phyloP scores from a whole-genome alignment of 1,140 invertebrate species.

The Drosophila bocqueti region DNA sequence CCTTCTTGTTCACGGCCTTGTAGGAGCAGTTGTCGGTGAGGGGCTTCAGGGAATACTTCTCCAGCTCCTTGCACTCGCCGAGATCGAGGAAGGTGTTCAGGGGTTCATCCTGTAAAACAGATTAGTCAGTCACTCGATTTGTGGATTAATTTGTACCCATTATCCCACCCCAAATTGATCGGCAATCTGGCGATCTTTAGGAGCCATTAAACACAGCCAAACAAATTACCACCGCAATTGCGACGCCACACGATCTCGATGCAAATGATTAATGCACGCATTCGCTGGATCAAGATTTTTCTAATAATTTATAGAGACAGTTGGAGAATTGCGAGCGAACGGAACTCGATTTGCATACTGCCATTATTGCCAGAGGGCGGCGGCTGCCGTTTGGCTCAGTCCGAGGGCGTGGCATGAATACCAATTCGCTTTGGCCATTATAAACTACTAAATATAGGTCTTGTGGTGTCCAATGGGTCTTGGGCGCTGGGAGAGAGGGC shows the following conservation, averaged over 20 bases:
- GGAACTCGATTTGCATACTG: constrained; percentile 56
- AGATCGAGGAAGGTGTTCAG: constrained; percentile 87
- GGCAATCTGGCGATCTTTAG: constrained; percentile 19
- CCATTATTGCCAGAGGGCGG: constrained; percentile 13
- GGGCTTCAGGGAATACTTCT: constrained; percentile 87
- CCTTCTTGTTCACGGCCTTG: constrained; percentile 87
- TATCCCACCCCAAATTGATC: constrained; percentile 4
- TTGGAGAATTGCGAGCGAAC: constrained; percentile 43
- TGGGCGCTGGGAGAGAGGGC: constrained; percentile 2
- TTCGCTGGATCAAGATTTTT: constrained; percentile 24
- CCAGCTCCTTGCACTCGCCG: constrained; percentile 87
- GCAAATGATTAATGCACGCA: constrained; percentile 66
- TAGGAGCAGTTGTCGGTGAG: constrained; percentile 87
- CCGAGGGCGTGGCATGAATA: constrained; percentile 45
- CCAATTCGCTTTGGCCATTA: constrained; percentile 22
- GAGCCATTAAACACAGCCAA: constrained; percentile 7
- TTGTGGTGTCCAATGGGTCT: constrained; percentile 26
- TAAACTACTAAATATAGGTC: constrained; percentile 37
- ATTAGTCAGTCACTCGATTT: neutral
- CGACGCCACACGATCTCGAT: constrained; percentile 39
- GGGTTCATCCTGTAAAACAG: constrained; percentile 88
- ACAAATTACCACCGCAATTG: constrained; percentile 59
- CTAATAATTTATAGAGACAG: constrained; percentile 55
- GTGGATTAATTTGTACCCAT: constrained; percentile 10
- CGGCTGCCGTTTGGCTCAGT: neutral